Conservation (phyloP, 2,797 vertebrate genomes). For the Petrocephalus schoutedeni region DNA sequence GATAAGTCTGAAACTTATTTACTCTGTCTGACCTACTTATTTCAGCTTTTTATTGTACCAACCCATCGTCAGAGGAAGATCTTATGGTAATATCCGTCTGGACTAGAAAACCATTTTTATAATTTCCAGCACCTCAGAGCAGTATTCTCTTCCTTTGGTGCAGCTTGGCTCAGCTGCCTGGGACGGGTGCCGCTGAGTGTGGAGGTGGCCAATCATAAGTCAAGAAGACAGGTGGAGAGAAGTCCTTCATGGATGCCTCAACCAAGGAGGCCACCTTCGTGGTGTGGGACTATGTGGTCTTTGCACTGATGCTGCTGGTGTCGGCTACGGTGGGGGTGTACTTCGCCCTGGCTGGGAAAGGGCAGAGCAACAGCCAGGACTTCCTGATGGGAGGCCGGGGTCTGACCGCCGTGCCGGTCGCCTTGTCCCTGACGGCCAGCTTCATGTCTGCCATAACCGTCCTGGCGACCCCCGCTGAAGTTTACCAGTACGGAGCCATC, state of each 20-base stretch:
- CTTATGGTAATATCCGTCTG: conserved; percentile 15
- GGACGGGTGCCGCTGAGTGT: neutral
- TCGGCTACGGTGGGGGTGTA: conserved; percentile 81
- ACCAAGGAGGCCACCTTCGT: conserved; percentile 51
- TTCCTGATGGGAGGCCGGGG: conserved; percentile 80
- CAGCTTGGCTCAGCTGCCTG: neutral
- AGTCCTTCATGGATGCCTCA: conserved; percentile 42
- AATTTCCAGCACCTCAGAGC: neutral
- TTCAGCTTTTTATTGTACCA: conserved; percentile 14
- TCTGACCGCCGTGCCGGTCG: conserved; percentile 77
- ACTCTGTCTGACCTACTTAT: neutral
- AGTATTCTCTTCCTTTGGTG: neutral
- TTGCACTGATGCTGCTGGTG: conserved; percentile 73
- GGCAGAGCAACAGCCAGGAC: conserved; percentile 63
- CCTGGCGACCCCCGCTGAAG: conserved; percentile 81
- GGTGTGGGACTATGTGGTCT: conserved; percentile 82
- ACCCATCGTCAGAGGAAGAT: conserved; percentile 23
- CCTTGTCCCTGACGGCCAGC: conserved; percentile 84
- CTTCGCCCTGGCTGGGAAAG: conserved; percentile 68
- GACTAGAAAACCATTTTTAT: conserved; percentile 21
- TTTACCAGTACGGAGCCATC: conserved; percentile 75
- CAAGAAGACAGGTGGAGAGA: neutral
- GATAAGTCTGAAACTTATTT: neutral
- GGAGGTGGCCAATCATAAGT: neutral
- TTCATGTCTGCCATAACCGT: conserved; percentile 94